Base-by-base conservation (phyloP, 2,888 invertebrate genomes). In the Cosmia trapezina region DNA sequence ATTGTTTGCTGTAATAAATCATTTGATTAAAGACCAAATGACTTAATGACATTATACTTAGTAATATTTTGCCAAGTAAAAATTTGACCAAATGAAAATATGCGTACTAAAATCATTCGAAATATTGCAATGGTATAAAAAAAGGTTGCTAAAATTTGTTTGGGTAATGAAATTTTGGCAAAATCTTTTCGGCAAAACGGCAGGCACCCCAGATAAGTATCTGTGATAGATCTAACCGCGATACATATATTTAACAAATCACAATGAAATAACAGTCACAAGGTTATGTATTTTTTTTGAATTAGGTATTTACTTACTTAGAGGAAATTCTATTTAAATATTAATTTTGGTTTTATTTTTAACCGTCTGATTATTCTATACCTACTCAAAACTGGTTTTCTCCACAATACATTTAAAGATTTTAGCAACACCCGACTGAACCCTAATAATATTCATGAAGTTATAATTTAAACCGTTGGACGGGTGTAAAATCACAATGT, bases 401-500 rank as follows among this genome's bases (percentile, higher is more conserved):
- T 11, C n/a, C 3, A 22, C 14, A 61, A 53, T 12, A 54, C 4
- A 43, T 56, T 51, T 1, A 37, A 33, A 12, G 14, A 2, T 70
- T 81, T 81, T 47, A 56, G 66, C 65, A 51, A 49, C 6, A 47
- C 9, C 43, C 33, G 19, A 64, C 19, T 57, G 64, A 53, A 65
- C 77, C 78, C 83, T 84, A 85, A 83, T 82, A 86, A 86, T 86
- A 87, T 83, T 84, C 81, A 89, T 86, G 78, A 85, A 86, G 81
- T 85, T 84, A 86, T 82, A 86, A 83, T 85, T 86, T 83, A 75
- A 82, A 64, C 65, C 64, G 68, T 64, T 81, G 73, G 86, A 87
- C 87, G 88, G 90, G 89, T 89, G 91, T 91, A 89, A 90, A 91
- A 90, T 88, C 89, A 90, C 88, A 91, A 90, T 91, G 89, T 91